Base-by-base conservation (phyloP, 2,797 vertebrate genomes). In the Ambastaia sidthimunki region DNA sequence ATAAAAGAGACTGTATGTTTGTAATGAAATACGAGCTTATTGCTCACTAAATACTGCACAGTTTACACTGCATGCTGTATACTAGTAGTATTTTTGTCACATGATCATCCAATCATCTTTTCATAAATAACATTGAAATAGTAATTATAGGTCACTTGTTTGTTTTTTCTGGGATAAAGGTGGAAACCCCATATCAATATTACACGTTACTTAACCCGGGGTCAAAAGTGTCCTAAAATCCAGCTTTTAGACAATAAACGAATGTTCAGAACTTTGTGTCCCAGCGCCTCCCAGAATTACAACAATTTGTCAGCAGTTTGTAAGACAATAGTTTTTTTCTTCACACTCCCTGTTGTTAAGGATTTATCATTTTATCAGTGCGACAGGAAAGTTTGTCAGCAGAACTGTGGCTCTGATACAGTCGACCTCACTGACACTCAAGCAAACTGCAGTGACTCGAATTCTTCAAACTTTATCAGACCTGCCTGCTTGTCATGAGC, bases 371-470 rank as follows among this genome's bases (percentile, higher is more conserved):
- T 37, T 37, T 0, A 6, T 37, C 5, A 37, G 34, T 37, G 34
- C 34, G 85, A 89, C 90, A 88, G 92, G 92, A 93, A 92, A 82
- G 41, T 34, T 83, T 7, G 89, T 93, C 92, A 94, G 90, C 92
- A 93, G 80, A 93, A 93, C 86, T 44, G 16, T 16, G 44, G 82
- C 82, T 41, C 37, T 41, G 37, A 7, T 41, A 9, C 7, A 10
- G 2, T 41, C 37, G 37, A 41, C 37, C 37, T 63, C 52, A 69
- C 78, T 10, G 50, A 37, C 67, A 44, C 62, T 47, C 85, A 68
- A 25, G 81, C 44, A 34, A 21, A 37, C 59, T 37, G 37, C 37
- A 41, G 7, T 41, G 37, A 41, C 37, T 7, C 37, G 1, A 10
- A 41, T 41, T 41, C 37, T 41, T 41, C 37, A 41, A 41, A 41